Conservation (phyloP, 2,888 invertebrate genomes). For the Nymphalis c-album region DNA sequence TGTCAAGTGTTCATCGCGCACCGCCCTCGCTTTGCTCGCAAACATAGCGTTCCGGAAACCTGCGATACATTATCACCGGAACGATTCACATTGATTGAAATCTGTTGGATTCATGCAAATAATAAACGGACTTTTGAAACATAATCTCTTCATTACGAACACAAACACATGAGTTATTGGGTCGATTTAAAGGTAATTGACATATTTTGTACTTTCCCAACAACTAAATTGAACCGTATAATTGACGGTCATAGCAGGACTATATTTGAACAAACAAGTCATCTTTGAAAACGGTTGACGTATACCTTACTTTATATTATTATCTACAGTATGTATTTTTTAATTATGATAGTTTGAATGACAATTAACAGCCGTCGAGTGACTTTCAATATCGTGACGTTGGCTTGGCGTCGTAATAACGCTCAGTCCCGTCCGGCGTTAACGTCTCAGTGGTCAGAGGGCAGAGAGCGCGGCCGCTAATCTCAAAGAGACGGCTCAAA, state of each 20-base stretch:
- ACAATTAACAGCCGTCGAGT: conserved; percentile 13
- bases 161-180: too few relatives aligned
- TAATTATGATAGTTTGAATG: conserved; percentile 16
- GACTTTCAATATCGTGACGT: conserved; percentile 8
- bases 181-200: too few relatives aligned
- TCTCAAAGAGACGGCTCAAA: conserved; percentile 75
- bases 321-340: too few relatives aligned
- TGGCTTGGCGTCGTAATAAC: neutral
- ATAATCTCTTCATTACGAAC: too few relatives aligned
- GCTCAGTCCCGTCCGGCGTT: conserved; percentile 11
- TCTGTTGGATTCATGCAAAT: neutral
- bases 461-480: conserved; percentile 58
- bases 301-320: too few relatives aligned
- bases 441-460: conserved; percentile 44
- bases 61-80: conserved; percentile 37
- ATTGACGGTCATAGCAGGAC: too few relatives aligned
- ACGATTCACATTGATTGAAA: conserved; percentile 24
- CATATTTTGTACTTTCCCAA: too few relatives aligned
- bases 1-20: conserved; percentile 65
- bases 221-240: too few relatives aligned
- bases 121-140: too few relatives aligned
- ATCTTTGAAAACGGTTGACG: too few relatives aligned
- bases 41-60: conserved; percentile 37
- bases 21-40: conserved; percentile 42
- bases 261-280: too few relatives aligned